Conservation (phyloP, 2,113 vertebrate genomes). For the Ammospiza nelsoni region DNA sequence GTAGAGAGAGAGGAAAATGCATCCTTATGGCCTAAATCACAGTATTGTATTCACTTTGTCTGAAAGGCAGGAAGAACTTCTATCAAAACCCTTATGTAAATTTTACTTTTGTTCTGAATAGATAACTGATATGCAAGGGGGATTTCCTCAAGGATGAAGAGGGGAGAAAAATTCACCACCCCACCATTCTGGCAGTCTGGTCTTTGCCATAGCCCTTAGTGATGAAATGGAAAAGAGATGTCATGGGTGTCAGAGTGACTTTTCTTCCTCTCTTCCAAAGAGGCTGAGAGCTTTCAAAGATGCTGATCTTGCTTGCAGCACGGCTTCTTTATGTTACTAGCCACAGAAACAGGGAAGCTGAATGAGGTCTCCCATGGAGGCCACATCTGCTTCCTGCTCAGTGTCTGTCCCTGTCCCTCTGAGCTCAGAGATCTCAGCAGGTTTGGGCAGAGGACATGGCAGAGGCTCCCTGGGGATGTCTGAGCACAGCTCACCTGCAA, state of each 20-base stretch:
- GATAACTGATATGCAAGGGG: not conserved
- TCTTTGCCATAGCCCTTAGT: not conserved
- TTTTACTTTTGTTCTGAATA: not conserved
- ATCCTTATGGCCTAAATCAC: not conserved
- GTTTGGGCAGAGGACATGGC: not conserved
- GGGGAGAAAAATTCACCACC: not conserved
- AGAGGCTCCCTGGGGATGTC: not conserved
- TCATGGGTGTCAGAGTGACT: not conserved
- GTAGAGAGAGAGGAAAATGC: not conserved
- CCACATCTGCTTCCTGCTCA: not conserved
- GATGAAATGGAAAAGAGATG: not conserved
- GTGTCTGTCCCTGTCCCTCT: not conserved
- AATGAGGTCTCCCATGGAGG: not conserved
- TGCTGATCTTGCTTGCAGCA: not conserved
- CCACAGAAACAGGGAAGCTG: not conserved
- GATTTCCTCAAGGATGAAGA: not conserved
- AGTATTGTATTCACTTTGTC: not conserved
- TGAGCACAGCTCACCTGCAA: not conserved
- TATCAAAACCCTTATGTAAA: not conserved
- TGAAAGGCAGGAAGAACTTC: not conserved
- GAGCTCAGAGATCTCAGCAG: not conserved
- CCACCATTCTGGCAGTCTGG: not conserved
- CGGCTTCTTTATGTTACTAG: not conserved
- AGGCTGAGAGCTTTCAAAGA: not conserved
- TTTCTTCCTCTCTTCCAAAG: not conserved